These are phyloP conservation scores for Hydrochoerus hydrochaeris DNA, from an alignment of 2,113 vertebrate genomes.

Conservation along the genomic window DNA sequence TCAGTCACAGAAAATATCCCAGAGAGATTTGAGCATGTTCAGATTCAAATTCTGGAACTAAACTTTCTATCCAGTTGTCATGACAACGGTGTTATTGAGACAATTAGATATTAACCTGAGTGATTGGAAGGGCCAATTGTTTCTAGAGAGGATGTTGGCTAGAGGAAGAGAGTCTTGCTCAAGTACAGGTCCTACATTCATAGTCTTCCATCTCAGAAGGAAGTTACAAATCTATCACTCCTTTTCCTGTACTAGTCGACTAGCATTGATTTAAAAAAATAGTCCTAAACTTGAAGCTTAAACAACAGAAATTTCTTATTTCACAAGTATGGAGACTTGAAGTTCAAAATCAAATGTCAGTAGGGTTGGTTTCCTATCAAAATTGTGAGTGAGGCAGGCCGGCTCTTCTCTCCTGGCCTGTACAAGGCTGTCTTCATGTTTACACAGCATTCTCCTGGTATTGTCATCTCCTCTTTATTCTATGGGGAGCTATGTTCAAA, in stretches of 20 bases:
- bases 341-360: neutral
- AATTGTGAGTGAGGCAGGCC: too few species aligned
- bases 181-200: neutral
- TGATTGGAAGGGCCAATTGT: constrained; percentile 1
- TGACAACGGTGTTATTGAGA: constrained; percentile 70
- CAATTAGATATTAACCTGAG: constrained; percentile 67
- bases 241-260: neutral
- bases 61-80: constrained; percentile 72
- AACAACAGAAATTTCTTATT: neutral
- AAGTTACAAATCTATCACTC: neutral
- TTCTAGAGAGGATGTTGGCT: constrained; percentile 20
- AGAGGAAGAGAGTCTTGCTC: neutral
- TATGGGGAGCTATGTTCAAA: neutral
- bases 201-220: neutral
- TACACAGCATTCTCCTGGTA: rapidly evolving
- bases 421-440: rapidly evolving
- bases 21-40: constrained; percentile 61
- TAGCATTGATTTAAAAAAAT: rapidly evolving
- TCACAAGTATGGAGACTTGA: neutral
- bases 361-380: neutral
- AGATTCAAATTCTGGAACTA: constrained; percentile 59
- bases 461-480: neutral
- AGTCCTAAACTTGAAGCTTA: neutral
- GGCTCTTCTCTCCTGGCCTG: neutral
- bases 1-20: constrained; percentile 55